These are phyloP conservation scores for Oncorhynchus tshawytscha DNA, from an alignment of 2,113 vertebrate species.

Conservation along the genomic window DNA sequence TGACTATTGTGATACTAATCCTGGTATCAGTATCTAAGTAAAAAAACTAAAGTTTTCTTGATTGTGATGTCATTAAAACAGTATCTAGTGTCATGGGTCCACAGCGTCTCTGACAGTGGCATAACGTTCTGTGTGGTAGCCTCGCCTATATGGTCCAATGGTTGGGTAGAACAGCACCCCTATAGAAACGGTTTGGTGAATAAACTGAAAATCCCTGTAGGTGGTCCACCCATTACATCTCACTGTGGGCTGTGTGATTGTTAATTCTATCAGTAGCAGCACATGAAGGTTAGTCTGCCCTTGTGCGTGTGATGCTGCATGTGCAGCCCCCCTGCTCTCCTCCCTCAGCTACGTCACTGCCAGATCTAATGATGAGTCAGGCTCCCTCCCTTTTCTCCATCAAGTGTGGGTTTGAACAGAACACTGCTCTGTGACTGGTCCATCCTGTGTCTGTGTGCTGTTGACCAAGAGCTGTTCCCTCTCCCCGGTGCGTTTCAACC, in stretches of 20 bases:
- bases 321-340: slow-evolving; percentile 43
- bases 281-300: slow-evolving; percentile 71
- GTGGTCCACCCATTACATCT: slow-evolving; percentile 25
- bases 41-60: no score
- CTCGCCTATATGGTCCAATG: no score
- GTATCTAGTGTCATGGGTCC: no score
- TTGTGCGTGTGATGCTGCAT: slow-evolving; percentile 67
- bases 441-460: no score
- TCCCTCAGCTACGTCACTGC: slow-evolving; percentile 55
- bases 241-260: slow-evolving; percentile 28
- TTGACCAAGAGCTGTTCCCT: background rate
- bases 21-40: no score
- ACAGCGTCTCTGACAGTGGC: no score
- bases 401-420: background rate
- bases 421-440: background rate
- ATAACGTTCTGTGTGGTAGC: no score
- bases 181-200: no score
- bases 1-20: no score
- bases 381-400: background rate
- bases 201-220: no score
- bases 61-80: no score
- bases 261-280: slow-evolving; percentile 48
- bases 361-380: slow-evolving; percentile 53
- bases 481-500: background rate
- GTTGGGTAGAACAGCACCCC: no score